Evolutionary conservation across 2,888 invertebrate genomes (phyloP), one percentile per base, ranked within the genome.

Genomic region (Troilus luridus): DNA sequence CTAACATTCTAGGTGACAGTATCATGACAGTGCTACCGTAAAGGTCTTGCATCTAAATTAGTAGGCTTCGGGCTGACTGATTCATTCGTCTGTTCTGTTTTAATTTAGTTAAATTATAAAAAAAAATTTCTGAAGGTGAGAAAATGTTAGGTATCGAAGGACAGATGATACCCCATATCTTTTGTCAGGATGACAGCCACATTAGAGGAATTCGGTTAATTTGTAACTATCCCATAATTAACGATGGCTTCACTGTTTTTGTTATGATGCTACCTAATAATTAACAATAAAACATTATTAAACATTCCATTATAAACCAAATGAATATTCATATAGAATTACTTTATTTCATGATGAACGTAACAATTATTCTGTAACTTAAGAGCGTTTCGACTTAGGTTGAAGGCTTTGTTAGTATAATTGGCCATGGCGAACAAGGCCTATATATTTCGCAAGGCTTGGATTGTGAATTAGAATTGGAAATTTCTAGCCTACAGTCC

Each of bases 381-480:
- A 27, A 77, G 41, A 77, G 41, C 72, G 17, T 77, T 77, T 77
- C 72, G 17, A 77, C 19, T 77, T 14, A 77, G 27, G 27, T 77
- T 17, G 27, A 77, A 19, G 27, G 72, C 27, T 77, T 77, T 77
- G 72, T 77, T 77, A 27, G 72, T 77, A 77, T 41, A 77, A 77
- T 27, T 77, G 72, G 8, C 27, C 5, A 72, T 41, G 72, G 1
- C 1, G 72, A 41, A 77, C 72, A 41, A 77, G 72, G 72, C 41
- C 72, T 77, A 77, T 77, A 77, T 27, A 77, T 77, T 77, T 77
- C 72, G 27, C 41, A 17, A 27, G 17, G 7, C 41, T 77, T 27
- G 72, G 72, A 41, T 77, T 17, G 41, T 27, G 72, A 77, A 77
- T 77, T 77, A 77, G 72, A 77, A 77, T 77, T 77, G 72, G 72